These are phyloP conservation scores for Dromas ardeola DNA, from an alignment of 2,113 vertebrate genomes.

Conservation along the genomic window DNA sequence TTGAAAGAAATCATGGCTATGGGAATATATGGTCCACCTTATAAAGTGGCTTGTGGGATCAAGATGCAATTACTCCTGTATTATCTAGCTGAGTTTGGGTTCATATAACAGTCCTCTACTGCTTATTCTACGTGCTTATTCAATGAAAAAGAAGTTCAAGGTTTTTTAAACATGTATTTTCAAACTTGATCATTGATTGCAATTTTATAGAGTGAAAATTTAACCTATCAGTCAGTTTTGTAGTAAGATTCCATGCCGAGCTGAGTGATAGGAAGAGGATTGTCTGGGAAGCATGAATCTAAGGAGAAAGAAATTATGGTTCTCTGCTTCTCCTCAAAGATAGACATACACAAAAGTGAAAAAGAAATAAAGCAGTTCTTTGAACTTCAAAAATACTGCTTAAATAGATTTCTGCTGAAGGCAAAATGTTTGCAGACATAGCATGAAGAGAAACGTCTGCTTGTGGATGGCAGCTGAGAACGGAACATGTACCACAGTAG, in stretches of 20 bases:
- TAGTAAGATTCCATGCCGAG: background rate
- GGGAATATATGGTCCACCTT: background rate
- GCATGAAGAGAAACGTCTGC: conserved; percentile 28
- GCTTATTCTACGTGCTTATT: background rate
- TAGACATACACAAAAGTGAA: background rate
- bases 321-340: background rate
- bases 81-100: background rate
- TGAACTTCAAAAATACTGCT: conserved; percentile 17
- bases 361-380: background rate
- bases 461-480: background rate
- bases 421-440: background rate
- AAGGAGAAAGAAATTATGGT: background rate
- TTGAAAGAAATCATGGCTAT: background rate
- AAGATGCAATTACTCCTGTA: background rate
- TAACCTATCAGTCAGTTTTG: background rate
- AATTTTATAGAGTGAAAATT: background rate
- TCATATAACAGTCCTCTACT: background rate
- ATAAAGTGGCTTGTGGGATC: background rate
- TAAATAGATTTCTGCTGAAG: background rate
- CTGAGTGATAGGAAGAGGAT: background rate
- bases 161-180: background rate
- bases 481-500: background rate
- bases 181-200: background rate
- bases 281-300: background rate
- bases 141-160: background rate